Conservation (phyloP, 2,797 vertebrate species). For the Neosilurus hyrtlii region DNA sequence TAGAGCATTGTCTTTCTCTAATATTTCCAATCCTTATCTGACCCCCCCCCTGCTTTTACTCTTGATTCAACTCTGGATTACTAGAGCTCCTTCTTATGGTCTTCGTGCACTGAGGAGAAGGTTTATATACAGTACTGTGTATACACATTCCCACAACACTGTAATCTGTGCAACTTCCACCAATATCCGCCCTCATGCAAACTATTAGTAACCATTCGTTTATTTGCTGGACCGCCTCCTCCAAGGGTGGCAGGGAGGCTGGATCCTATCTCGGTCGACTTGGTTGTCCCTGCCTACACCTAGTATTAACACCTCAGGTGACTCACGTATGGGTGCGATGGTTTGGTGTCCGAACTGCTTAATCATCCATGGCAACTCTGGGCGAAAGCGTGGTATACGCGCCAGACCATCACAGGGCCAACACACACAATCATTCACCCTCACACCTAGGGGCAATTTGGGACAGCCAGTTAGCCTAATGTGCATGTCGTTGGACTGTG, state of each 20-base stretch:
- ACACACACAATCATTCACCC: too few relatives aligned
- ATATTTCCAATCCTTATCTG: not conserved
- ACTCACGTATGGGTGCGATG: not conserved
- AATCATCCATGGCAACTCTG: too few relatives aligned
- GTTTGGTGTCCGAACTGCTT: not conserved
- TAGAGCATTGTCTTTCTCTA: not conserved
- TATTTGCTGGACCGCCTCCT: too few relatives aligned
- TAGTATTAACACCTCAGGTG: not conserved
- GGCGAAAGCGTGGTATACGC: too few relatives aligned
- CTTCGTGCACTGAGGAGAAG: not conserved
- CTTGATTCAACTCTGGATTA: not conserved
- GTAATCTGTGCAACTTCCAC: not conserved
- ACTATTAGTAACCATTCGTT: not conserved
- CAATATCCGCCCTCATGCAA: not conserved
- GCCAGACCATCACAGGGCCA: too few relatives aligned
- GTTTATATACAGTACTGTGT: not conserved
- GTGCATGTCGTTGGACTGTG: too few relatives aligned
- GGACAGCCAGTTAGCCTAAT: too few relatives aligned
- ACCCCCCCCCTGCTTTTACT: not conserved
- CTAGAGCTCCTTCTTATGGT: not conserved
- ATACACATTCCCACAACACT: not conserved
- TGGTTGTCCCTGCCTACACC: too few relatives aligned
- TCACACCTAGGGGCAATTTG: too few relatives aligned
- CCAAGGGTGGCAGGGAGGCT: too few relatives aligned
- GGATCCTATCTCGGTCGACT: too few relatives aligned